Evolutionary conservation across 2,797 vertebrate species (phyloP), one percentile per base, ranked within the genome.

Genomic region (Crenichthys baileyi): DNA sequence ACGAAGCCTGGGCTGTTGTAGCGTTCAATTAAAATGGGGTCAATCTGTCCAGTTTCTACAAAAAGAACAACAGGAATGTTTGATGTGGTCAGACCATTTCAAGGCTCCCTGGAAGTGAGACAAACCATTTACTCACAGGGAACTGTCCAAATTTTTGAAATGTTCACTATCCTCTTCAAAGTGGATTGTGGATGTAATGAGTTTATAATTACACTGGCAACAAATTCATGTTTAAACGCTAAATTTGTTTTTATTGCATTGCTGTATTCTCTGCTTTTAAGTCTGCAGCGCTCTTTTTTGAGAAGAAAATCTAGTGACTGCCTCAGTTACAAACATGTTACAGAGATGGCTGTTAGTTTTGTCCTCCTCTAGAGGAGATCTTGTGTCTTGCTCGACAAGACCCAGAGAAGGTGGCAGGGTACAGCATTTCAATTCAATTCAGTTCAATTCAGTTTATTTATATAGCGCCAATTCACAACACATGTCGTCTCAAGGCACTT

Each of bases 1-100:
- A 97, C 97, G 72, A 99, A 99, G 72, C 98, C 98, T 0, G 98
- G 98, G 0, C 97, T 98, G 94, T 97, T 99, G 93, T 99, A 99
- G 75, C 96, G 96, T 88, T 97, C 97, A 5, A 99, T 99, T 2
- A 96, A 86, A 77, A 99, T 95, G 41, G 95, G 96, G 90, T 99
- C 98, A 1, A 99, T 97, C 92, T 96, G 97, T 39, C 98, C 98
- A 0, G 97, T 98, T 94, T 99, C 98, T 99, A 20, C 7, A 77
- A 74, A 5, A 73, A n/a, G 79, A 1, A 78, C 36, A 0, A 81
- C 15, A 73, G 1, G 24, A 22, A 15, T n/a, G 11, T 39, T 48
- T 36, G 7, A 68, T 51, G 1, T 3, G 22, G 5, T 56, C 24
- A 41, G 24, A 18, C 18, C 20, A 13, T 24, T 3, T 11, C 22